A percentile compares a stretch with the other conserved stretches of the same genome.
phyloP scores from a whole-genome alignment of 2,797 vertebrate species.

The Fringilla coelebs region DNA sequence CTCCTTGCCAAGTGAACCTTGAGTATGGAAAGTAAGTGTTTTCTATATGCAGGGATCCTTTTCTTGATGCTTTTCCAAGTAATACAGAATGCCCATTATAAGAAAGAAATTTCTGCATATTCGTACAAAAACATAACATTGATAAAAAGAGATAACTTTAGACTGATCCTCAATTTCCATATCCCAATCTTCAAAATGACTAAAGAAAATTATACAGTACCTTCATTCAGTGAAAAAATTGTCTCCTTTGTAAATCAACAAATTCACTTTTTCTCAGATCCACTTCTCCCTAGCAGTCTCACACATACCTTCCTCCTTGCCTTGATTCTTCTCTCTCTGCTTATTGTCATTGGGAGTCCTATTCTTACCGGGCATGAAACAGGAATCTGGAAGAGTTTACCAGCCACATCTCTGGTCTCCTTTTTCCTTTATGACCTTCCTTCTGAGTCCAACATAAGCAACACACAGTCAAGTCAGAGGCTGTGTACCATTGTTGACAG shows the following conservation, averaged over 20 bases:
- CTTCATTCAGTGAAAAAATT: neutral
- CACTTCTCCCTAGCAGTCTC: neutral
- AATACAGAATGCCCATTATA: neutral
- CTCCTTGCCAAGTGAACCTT: neutral
- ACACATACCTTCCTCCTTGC: neutral
- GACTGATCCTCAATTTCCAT: neutral
- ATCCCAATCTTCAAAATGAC: neutral
- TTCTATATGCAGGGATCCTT: neutral
- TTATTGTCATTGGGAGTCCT: neutral
- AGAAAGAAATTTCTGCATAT: neutral
- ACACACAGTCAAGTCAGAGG: neutral
- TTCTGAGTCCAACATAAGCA: neutral
- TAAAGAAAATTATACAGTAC: neutral
- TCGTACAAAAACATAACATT: neutral
- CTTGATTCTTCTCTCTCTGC: neutral
- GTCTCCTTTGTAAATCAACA: neutral
- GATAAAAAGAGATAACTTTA: neutral
- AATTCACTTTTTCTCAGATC: neutral
- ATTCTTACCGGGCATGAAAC: neutral
- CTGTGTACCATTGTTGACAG: neutral
- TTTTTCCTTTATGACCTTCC: neutral
- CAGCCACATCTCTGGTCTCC: neutral
- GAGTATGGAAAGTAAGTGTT: neutral
- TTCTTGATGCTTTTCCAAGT: neutral
- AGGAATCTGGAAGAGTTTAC: neutral